Base-by-base conservation (phyloP, 1,140 invertebrate species). In the Drosophila azteca region DNA sequence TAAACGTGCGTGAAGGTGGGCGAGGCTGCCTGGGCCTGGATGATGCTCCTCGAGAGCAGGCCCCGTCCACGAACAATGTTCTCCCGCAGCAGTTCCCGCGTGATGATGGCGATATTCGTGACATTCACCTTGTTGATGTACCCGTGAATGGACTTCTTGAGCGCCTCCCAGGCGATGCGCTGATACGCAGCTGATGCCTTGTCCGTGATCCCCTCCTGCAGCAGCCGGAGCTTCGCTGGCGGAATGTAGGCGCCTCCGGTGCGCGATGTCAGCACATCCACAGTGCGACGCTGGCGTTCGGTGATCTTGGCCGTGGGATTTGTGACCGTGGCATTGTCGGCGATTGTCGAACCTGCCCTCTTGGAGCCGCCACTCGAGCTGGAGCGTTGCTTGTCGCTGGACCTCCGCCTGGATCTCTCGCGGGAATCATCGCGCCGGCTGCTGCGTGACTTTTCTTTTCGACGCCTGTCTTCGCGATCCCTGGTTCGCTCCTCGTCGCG, bases 81-180 rank as follows among this genome's bases (percentile, higher is more conserved):
- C 92, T 99, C 98, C 82, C 96, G 95, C 7, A 99, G 93, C 20
- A 99, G 91, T 91, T 99, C 97, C 63, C 96, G 94, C 0, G 98
- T 97, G 66, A 99, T 98, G 26, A 97, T 95, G 0, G 95, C 95
- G 68, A 99, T 98, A 90, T 99, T 99, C 1, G 97, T 96, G 0
- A 97, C 96, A 89, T 99, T 99, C 0, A 99, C 96, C 94, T 99
- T 99, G 92, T 99, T 99, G 50, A 99, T 98, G 65, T 97, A 95
- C 90, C 99, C 99, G 90, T 99, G 98, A 68, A 99, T 98, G n/a
- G 98, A 99, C 91, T 99, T 99, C 90, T 99, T 99, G 13, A 99
- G 92, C 0, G 98, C 97, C 94, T 99, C 99, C 99, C 99, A 99
- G 2, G 98, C 96, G 11, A 99, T 95, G 74, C 99, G 93, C 92